A percentile compares a stretch with the other conserved stretches of the same genome.
Evolutionary conservation across 2,888 invertebrate species (phyloP).

Genomic region (Adela reaumurella): DNA sequence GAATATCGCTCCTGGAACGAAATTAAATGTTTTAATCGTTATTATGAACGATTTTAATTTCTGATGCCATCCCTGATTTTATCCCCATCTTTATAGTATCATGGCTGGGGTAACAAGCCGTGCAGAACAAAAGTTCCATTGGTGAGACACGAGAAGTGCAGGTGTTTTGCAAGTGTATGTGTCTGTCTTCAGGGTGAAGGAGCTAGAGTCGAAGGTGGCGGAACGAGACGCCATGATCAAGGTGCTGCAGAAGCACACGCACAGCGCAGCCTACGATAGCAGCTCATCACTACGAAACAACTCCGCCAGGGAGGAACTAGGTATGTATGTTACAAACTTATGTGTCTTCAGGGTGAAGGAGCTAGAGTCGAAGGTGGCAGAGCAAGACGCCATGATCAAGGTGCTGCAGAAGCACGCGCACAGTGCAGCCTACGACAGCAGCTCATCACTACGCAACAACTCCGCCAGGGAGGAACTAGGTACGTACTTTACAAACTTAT

Average conservation of each 20-base stretch:
- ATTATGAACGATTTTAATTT: too few species aligned
- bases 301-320: constrained; percentile 48
- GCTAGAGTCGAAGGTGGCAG: constrained; percentile 81
- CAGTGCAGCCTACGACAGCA: constrained; percentile 64
- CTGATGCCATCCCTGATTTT: too few species aligned
- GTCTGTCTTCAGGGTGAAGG: constrained; percentile 62
- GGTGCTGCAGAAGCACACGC: constrained; percentile 78
- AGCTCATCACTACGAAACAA: constrained; percentile 52
- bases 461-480: constrained; percentile 50
- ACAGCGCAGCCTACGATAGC: constrained; percentile 65
- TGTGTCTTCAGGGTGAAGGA: constrained; percentile 77
- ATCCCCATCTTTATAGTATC: too few species aligned
- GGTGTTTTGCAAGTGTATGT: neutral
- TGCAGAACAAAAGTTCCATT: too few species aligned
- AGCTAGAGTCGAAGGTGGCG: constrained; percentile 81
- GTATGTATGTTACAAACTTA: constrained; percentile 18
- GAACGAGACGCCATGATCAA: constrained; percentile 90
- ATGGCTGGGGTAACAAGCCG: too few species aligned
- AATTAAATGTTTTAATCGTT: too few species aligned
- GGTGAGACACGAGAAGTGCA: too few species aligned
- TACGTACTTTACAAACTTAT: constrained; percentile 31
- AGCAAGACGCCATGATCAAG: constrained; percentile 86
- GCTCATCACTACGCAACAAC: constrained; percentile 51
- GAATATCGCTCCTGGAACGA: too few species aligned
- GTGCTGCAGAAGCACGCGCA: constrained; percentile 79